phyloP scores from a whole-genome alignment of 2,797 vertebrate genomes.

The Leptodactylus fallax region DNA sequence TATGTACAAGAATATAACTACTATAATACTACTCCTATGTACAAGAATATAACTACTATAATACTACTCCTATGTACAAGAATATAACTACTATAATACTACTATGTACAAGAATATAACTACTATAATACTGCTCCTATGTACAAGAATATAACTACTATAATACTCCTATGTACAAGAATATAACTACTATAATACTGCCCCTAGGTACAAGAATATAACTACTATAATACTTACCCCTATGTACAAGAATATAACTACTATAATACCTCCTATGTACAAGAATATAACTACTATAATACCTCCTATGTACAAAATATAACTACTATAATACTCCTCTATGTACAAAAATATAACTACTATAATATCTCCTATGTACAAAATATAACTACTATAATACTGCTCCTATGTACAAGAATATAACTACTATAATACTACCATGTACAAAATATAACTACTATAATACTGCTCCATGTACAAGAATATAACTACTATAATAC shows the following conservation, averaged over 20 bases:
- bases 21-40: not conserved
- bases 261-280: not conserved
- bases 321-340: too few relatives aligned
- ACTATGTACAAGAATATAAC: not conserved
- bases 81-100: conserved; percentile 7
- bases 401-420: not conserved
- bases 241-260: conserved; percentile 8
- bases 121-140: not conserved
- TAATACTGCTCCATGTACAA: too few relatives aligned
- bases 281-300: too few relatives aligned
- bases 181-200: conserved; percentile 3
- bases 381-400: conserved; percentile 11
- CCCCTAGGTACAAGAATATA: not conserved
- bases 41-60: conserved; percentile 6
- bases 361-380: not conserved
- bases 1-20: not conserved
- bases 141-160: conserved; percentile 9
- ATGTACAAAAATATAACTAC: too few relatives aligned
- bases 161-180: conserved; percentile 6
- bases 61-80: not conserved
- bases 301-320: too few relatives aligned
- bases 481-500: conserved; percentile 4
- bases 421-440: too few relatives aligned
- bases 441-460: too few relatives aligned
- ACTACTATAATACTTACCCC: not conserved